Evolutionary conservation across 2,797 vertebrate species (phyloP).

Genomic region (Notoglanidium macrostoma): DNA sequence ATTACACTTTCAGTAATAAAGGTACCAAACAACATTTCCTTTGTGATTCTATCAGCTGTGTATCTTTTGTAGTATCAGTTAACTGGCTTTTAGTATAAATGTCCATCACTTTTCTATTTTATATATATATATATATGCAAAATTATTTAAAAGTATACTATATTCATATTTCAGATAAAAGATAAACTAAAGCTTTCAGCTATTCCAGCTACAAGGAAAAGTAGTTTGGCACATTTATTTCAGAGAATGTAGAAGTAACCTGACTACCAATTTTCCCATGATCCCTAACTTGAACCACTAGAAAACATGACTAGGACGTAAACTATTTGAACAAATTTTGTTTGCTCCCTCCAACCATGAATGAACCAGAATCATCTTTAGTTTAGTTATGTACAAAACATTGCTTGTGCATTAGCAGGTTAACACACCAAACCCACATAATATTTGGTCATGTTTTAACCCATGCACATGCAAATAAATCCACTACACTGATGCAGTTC

Average conservation of each 20-base stretch:
- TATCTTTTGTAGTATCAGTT: not conserved
- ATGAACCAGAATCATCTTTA: not conserved
- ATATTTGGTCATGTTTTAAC: not conserved
- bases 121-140: not conserved
- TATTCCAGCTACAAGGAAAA: not conserved
- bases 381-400: not conserved
- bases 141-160: not conserved
- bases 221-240: not conserved
- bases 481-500: constrained; percentile 12
- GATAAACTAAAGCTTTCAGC: not conserved
- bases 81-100: not conserved
- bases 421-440: not conserved
- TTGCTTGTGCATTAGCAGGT: not conserved
- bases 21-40: not conserved
- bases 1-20: not conserved
- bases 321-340: not conserved
- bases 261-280: not conserved
- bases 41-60: not conserved
- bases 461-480: constrained; percentile 3
- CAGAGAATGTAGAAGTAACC: not conserved
- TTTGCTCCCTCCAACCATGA: not conserved
- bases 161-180: not conserved
- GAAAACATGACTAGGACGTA: not conserved
- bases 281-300: not conserved
- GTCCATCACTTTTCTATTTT: not conserved